These are phyloP conservation scores for Drosophila baimaii DNA, from an alignment of 1,140 invertebrate genomes.

Conservation along the genomic window DNA sequence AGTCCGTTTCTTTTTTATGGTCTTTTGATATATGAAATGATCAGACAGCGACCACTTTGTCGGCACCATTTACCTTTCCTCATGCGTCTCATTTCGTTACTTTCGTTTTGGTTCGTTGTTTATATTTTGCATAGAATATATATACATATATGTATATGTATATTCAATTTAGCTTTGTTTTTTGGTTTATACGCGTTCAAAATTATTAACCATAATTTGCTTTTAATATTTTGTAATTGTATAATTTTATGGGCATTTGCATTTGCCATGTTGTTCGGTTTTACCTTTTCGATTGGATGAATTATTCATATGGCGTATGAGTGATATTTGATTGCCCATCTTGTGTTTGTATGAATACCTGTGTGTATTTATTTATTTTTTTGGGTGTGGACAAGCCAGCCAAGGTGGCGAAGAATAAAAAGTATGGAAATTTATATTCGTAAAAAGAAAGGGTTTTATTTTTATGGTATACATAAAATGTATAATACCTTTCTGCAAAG, in stretches of 20 bases:
- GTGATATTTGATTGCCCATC: conserved; percentile 74
- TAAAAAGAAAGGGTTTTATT: too few species aligned
- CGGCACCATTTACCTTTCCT: conserved; percentile 71
- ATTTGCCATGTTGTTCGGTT: conserved; percentile 34
- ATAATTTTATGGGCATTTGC: conserved; percentile 78
- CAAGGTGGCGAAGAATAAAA: conserved; percentile 5
- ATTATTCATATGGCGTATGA: conserved; percentile 79
- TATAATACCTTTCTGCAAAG: too few species aligned
- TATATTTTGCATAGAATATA: conserved; percentile 74
- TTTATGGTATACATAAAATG: too few species aligned
- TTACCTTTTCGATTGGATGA: conserved; percentile 51
- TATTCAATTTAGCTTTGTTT: conserved; percentile 12
- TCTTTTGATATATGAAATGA: conserved; percentile 78
- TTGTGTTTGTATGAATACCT: conserved; percentile 7
- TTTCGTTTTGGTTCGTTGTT: conserved; percentile 57
- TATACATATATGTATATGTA: conserved; percentile 49
- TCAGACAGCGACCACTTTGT: conserved; percentile 64
- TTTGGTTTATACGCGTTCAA: conserved; percentile 44
- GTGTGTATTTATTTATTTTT: not conserved
- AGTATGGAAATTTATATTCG: not conserved
- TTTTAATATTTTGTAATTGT: conserved; percentile 82
- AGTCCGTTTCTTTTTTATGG: conserved; percentile 73
- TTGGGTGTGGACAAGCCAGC: conserved; percentile 17
- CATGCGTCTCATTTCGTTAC: conserved; percentile 38
- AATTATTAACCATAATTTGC: conserved; percentile 75